These are phyloP conservation scores for Brenthis hecate DNA, from an alignment of 2,888 invertebrate genomes.

Conservation along the genomic window DNA sequence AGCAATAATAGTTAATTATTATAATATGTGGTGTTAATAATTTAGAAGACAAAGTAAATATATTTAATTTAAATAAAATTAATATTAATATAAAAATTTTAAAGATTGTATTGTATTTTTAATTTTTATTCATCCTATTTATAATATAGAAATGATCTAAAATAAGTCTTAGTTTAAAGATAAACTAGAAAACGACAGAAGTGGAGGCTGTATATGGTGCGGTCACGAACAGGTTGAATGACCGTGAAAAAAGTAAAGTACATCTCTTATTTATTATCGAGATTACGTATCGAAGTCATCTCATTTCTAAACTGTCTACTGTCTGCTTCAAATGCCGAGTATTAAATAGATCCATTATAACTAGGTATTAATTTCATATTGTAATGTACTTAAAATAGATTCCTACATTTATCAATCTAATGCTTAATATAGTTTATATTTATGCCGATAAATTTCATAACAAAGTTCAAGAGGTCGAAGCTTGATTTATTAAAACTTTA, in stretches of 20 bases:
- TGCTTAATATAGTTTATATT: background rate
- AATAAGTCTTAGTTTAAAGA: constrained; percentile 15
- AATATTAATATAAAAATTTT: no score
- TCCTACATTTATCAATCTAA: background rate
- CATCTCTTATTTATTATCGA: constrained; percentile 28
- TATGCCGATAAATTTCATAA: constrained; percentile 16
- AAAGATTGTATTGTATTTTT: background rate
- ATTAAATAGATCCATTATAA: constrained; percentile 26
- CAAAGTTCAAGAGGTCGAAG: constrained; percentile 34
- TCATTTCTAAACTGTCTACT: constrained; percentile 9
- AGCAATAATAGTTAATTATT: no score
- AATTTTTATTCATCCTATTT: background rate
- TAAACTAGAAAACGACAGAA: constrained; percentile 41
- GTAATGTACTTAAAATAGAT: constrained; percentile 19
- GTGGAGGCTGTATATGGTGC: constrained; percentile 52
- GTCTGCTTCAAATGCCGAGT: constrained; percentile 11
- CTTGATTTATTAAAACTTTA: constrained; percentile 45
- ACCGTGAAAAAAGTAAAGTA: constrained; percentile 51
- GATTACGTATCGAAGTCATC: constrained; percentile 29
- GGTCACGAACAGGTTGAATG: constrained; percentile 61
- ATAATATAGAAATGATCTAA: constrained; percentile 1
- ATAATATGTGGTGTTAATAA: no score
- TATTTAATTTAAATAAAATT: no score
- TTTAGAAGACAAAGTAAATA: no score
- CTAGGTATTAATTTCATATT: constrained; percentile 20